phyloP scores from a whole-genome alignment of 2,797 vertebrate genomes.

The Betta splendens region DNA sequence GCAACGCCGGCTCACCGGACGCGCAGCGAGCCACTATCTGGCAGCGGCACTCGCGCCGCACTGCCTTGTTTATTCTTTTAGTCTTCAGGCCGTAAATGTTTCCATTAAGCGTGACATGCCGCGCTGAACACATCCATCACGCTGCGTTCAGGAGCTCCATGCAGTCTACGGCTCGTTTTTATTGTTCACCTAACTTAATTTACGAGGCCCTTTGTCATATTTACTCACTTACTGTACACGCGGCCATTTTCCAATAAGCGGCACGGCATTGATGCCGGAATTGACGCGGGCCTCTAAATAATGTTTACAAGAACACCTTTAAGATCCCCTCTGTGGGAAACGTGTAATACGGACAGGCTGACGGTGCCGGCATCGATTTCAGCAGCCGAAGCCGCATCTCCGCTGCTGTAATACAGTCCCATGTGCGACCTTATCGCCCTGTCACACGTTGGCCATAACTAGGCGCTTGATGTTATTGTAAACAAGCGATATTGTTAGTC shows the following conservation, averaged over 20 bases:
- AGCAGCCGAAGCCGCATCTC: slow-evolving; percentile 60
- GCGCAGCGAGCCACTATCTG: slow-evolving; percentile 44
- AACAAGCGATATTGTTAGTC: slow-evolving; percentile 74
- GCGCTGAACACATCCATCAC: slow-evolving; percentile 26
- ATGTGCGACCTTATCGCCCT: slow-evolving; percentile 73
- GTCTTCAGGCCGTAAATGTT: slow-evolving; percentile 32
- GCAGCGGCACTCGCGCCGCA: background rate
- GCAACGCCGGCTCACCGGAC: slow-evolving; percentile 25
- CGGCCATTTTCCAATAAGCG: slow-evolving; percentile 22
- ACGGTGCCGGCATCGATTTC: slow-evolving; percentile 54
- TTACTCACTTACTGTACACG: background rate
- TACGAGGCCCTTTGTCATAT: slow-evolving; percentile 18
- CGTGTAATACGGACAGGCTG: slow-evolving; percentile 18
- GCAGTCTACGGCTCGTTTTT: background rate
- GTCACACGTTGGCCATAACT: slow-evolving; percentile 69
- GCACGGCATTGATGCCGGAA: background rate
- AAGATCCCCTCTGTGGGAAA: slow-evolving; percentile 22
- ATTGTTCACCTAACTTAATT: background rate
- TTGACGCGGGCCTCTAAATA: slow-evolving; percentile 21
- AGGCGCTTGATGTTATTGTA: slow-evolving; percentile 71
- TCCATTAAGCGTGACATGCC: slow-evolving; percentile 21
- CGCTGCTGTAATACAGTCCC: slow-evolving; percentile 69
- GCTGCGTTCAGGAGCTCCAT: slow-evolving; percentile 10
- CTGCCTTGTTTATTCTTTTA: slow-evolving; percentile 18
- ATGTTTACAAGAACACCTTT: slow-evolving; percentile 12